phyloP scores from a whole-genome alignment of 1,140 invertebrate genomes.

The Reticulitermes speratus region DNA sequence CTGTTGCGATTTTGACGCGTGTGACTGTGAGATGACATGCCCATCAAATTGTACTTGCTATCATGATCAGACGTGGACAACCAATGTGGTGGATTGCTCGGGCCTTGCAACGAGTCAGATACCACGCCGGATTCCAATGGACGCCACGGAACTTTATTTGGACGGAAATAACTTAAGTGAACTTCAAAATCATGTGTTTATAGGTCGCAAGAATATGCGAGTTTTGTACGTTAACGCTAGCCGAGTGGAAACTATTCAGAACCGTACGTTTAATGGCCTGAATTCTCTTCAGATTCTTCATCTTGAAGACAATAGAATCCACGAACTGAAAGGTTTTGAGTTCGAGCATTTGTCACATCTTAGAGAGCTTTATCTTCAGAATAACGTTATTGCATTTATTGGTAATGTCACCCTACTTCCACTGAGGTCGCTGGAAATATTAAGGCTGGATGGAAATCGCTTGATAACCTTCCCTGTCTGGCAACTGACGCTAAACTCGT shows the following conservation, averaged over 20 bases:
- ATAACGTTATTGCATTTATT: slow-evolving; percentile 77
- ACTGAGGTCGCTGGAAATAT: slow-evolving; percentile 73
- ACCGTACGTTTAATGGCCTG: slow-evolving; percentile 88
- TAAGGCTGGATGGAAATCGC: slow-evolving; percentile 82
- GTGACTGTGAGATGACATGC: slow-evolving; percentile 94
- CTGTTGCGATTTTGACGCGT: slow-evolving; percentile 92
- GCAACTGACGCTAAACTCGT: slow-evolving; percentile 72
- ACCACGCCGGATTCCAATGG: slow-evolving; percentile 86
- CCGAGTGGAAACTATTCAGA: slow-evolving; percentile 81
- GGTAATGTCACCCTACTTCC: slow-evolving; percentile 78
- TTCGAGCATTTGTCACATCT: slow-evolving; percentile 81
- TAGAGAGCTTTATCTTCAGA: slow-evolving; percentile 82
- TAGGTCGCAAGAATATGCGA: slow-evolving; percentile 85
- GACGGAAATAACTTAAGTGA: slow-evolving; percentile 85
- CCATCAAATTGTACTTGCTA: slow-evolving; percentile 89
- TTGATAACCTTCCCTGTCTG: slow-evolving; percentile 79
- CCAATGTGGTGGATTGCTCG: slow-evolving; percentile 89
- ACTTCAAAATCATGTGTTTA: slow-evolving; percentile 85
- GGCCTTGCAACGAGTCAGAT: slow-evolving; percentile 70
- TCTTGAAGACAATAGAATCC: slow-evolving; percentile 80
- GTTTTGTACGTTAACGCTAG: slow-evolving; percentile 84
- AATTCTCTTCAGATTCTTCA: slow-evolving; percentile 78
- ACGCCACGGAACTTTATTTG: slow-evolving; percentile 87
- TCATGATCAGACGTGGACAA: slow-evolving; percentile 88
- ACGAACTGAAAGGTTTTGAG: slow-evolving; percentile 80